Conservation (phyloP, 1,140 invertebrate species). For the Neodiprion fabricii region DNA sequence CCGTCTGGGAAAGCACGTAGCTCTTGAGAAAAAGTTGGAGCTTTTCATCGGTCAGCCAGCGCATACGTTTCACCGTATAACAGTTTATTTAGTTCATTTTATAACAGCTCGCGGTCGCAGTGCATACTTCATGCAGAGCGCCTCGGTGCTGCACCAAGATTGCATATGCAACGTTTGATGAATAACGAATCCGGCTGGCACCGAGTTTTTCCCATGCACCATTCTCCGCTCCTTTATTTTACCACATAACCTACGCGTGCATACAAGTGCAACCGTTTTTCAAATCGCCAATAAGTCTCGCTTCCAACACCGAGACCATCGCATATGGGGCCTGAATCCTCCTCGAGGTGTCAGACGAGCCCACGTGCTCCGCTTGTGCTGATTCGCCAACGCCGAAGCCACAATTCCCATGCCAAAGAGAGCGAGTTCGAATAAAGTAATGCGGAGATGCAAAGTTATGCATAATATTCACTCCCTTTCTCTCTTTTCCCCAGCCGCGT, state of each 20-base stretch:
- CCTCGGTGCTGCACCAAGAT: background rate
- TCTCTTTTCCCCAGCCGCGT: background rate
- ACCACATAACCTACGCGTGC: too few relatives aligned
- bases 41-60: too few relatives aligned
- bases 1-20: too few relatives aligned
- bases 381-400: conserved; percentile 21
- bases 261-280: too few relatives aligned
- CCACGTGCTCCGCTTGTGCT: background rate
- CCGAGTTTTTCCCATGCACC: background rate
- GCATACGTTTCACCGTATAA: too few relatives aligned
- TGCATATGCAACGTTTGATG: background rate
- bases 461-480: conserved; percentile 36
- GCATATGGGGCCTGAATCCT: background rate
- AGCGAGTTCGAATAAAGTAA: conserved; percentile 19
- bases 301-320: too few relatives aligned
- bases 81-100: too few relatives aligned
- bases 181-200: background rate
- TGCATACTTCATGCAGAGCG: too few relatives aligned
- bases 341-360: background rate
- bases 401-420: conserved; percentile 34
- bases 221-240: too few relatives aligned
- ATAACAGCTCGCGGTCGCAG: too few relatives aligned
- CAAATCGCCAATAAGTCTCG: too few relatives aligned
- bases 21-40: too few relatives aligned
- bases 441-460: conserved; percentile 40